Conservation (phyloP, 1,140 invertebrate species). For the Trypoxylus dichotomus region DNA sequence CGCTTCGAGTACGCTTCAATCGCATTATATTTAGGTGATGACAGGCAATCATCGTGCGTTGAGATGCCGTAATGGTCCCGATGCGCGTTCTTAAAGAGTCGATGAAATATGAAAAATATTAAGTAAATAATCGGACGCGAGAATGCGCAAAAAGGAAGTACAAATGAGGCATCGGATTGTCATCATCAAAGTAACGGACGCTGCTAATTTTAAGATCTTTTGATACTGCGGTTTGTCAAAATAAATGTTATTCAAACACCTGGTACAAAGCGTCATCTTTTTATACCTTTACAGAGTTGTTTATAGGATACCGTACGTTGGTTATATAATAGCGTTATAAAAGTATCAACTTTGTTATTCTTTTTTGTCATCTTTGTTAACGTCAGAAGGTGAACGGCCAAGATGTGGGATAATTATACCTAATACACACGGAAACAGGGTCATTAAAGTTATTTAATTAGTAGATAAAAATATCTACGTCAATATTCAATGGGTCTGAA, state of each 20-base stretch:
- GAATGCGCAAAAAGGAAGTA: slow-evolving; percentile 21
- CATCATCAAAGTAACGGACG: slow-evolving; percentile 18
- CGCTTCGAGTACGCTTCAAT: slow-evolving; percentile 9
- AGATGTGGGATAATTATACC: not conserved
- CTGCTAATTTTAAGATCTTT: slow-evolving; percentile 22
- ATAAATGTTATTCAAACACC: slow-evolving; percentile 13
- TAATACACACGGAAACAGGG: too few relatives aligned
- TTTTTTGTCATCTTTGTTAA: not conserved
- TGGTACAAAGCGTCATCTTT: not conserved
- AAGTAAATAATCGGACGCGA: slow-evolving; percentile 4
- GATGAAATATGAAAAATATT: slow-evolving; percentile 23
- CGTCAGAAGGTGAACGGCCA: not conserved
- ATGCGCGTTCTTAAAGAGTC: slow-evolving; percentile 8
- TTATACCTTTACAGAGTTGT: not conserved
- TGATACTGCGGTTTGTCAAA: not conserved
- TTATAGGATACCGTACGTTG: not conserved
- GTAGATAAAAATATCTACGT: not conserved
- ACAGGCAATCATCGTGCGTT: slow-evolving; percentile 10
- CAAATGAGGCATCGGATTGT: slow-evolving; percentile 16
- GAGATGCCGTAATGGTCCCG: slow-evolving; percentile 14
- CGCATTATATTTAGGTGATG: slow-evolving; percentile 19
- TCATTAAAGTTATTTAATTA: too few relatives aligned
- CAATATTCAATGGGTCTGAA: not conserved
- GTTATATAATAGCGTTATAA: slow-evolving; percentile 1
- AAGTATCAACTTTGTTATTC: not conserved